phyloP scores from a whole-genome alignment of 2,113 vertebrate species.

The Theristicus caerulescens region DNA sequence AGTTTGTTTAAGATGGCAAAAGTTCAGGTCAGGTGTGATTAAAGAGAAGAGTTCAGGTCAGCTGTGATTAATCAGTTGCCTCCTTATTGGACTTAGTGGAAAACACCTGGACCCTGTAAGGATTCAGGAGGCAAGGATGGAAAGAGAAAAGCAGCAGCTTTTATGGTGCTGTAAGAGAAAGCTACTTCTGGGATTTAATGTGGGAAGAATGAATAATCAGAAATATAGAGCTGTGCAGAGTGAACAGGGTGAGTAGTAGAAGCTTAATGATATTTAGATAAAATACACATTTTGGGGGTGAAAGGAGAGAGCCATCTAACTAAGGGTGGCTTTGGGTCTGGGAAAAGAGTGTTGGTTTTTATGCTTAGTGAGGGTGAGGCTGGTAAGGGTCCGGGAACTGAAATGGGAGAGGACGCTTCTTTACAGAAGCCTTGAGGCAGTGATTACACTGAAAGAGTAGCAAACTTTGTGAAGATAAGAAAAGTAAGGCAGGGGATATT shows the following conservation, averaged over 20 bases:
- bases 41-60: background rate
- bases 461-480: too few species aligned
- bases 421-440: background rate
- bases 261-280: background rate
- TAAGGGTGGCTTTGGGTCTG: background rate
- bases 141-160: background rate
- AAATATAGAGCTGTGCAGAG: rapidly evolving
- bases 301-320: background rate
- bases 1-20: background rate
- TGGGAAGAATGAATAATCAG: background rate
- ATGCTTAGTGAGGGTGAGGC: rapidly evolving
- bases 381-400: background rate
- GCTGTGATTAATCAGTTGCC: background rate
- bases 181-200: background rate
- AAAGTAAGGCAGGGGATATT: background rate
- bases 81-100: background rate
- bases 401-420: background rate
- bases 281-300: rapidly evolving
- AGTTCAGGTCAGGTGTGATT: background rate
- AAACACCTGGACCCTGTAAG: background rate
- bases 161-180: background rate
- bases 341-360: rapidly evolving
- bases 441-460: rapidly evolving
- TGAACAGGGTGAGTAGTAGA: background rate
- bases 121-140: background rate